Conservation (phyloP, 2,797 vertebrate genomes). For the Merluccius polli region DNA sequence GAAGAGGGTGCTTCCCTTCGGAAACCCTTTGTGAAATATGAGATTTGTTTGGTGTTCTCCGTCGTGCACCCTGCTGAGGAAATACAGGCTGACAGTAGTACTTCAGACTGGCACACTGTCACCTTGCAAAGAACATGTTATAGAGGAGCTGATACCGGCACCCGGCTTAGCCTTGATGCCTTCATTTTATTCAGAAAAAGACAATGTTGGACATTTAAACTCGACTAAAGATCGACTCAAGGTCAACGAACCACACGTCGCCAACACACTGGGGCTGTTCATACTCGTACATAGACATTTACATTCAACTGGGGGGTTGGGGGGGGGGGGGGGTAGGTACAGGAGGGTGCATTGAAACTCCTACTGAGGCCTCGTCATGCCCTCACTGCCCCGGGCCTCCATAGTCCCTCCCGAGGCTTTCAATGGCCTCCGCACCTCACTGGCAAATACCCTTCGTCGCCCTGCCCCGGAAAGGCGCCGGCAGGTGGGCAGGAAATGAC, state of each 20-base stretch:
- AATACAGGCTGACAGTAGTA: slow-evolving; percentile 26
- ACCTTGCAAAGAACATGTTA: slow-evolving; percentile 19
- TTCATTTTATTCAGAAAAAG: not conserved
- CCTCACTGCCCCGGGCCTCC: too few relatives aligned
- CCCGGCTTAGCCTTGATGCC: not conserved
- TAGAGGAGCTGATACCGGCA: slow-evolving; percentile 8
- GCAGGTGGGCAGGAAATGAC: slow-evolving; percentile 75
- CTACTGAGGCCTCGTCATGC: too few relatives aligned
- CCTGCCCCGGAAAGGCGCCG: slow-evolving; percentile 57
- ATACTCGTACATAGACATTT: too few relatives aligned
- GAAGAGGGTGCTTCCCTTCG: slow-evolving; percentile 32
- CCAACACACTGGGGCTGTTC: not conserved
- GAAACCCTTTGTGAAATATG: slow-evolving; percentile 52
- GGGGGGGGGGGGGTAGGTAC: too few relatives aligned
- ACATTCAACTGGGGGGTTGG: too few relatives aligned
- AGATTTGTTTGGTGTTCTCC: slow-evolving; percentile 31
- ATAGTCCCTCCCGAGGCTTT: slow-evolving; percentile 40
- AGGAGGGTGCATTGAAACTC: too few relatives aligned
- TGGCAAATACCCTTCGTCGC: slow-evolving; percentile 65
- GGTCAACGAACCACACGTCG: too few relatives aligned
- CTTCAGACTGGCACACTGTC: slow-evolving; percentile 32
- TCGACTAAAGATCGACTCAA: not conserved
- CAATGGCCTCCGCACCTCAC: slow-evolving; percentile 51
- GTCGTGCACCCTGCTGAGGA: slow-evolving; percentile 13
- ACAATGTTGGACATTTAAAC: too few relatives aligned